Evolutionary conservation across 2,888 invertebrate genomes (phyloP), one percentile per base, ranked within the genome.

Genomic region (Chromoteleia sp.): DNA sequence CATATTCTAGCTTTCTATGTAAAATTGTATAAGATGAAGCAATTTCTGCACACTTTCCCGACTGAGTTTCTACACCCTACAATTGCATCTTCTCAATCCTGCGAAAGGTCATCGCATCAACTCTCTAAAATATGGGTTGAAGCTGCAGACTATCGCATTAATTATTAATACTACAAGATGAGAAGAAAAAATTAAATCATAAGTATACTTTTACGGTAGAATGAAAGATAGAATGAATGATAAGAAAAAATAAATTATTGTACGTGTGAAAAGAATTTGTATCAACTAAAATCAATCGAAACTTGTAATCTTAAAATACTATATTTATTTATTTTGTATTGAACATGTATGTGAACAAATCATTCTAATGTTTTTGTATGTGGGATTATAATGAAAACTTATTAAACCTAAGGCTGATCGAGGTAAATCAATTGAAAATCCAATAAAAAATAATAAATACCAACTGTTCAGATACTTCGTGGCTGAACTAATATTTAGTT

Each of bases 11-110:
- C 39, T 63, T 45, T 54, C 45, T 74, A 63, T 56, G 74, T 75
- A 65, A 75, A 75, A 75, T 65, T 75, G 41, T 29, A 58, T 65
- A 75, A 75, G 56, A 19, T 30, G 58, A 14, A 39, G 65, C 65
- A 75, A 75, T 75, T 65, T 75, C 29, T 56, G 19, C 50, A 30
- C 39, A 45, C 17, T 56, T 45, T 30, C 48, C 14, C 48, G 21
- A 25, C 58, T 63, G 36, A 74, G 30, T 65, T 65, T 74, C 19
- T 33, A 30, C 58, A 65, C 39, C 39, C 21, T 48, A 33, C 65
- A 39, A 74, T 65, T 65, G 65, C 39, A 58, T 58, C 65, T 29
- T 56, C 41, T 36, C 50, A 65, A 58, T 75, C 50, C 45, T 56
- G 58, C 61, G 41, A 29, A n/a, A 17, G 50, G 75, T 58, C 75